phyloP scores from a whole-genome alignment of 1,140 invertebrate genomes.

The Solenopsis invicta region DNA sequence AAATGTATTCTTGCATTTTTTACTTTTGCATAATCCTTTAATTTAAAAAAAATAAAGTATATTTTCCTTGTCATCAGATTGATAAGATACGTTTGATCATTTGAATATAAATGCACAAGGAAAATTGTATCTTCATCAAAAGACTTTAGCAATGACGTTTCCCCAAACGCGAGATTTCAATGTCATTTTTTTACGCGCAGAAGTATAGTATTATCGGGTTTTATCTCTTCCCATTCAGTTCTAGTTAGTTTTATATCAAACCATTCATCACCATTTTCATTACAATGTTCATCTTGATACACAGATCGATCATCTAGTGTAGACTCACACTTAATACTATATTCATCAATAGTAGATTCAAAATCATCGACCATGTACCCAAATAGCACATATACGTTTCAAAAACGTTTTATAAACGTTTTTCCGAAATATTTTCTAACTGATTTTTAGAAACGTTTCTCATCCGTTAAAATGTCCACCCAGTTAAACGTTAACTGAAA shows the following conservation, averaged over 20 bases:
- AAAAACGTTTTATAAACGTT: too few relatives aligned
- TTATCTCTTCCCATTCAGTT: neutral
- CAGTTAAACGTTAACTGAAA: too few relatives aligned
- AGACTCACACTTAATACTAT: neutral
- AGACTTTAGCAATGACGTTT: neutral
- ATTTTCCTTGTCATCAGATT: slow-evolving; percentile 11
- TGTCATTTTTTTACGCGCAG: neutral
- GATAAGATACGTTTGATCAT: neutral
- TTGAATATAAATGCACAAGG: neutral
- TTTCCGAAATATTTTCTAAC: too few relatives aligned
- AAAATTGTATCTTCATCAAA: slow-evolving; percentile 10
- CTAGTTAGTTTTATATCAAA: neutral
- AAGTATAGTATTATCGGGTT: slow-evolving; percentile 1
- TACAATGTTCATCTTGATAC: neutral
- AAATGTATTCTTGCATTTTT: slow-evolving; percentile 5
- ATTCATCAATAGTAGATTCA: neutral
- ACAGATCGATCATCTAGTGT: neutral
- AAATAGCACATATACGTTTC: too few relatives aligned
- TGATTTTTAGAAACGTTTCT: too few relatives aligned
- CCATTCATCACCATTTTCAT: neutral
- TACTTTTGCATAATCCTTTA: neutral
- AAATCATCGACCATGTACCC: neutral
- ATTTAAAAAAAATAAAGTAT: neutral
- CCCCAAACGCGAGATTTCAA: neutral
- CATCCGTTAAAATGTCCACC: too few relatives aligned